Conservation (phyloP, 2,888 invertebrate species). For the Spicauda simplicius region DNA sequence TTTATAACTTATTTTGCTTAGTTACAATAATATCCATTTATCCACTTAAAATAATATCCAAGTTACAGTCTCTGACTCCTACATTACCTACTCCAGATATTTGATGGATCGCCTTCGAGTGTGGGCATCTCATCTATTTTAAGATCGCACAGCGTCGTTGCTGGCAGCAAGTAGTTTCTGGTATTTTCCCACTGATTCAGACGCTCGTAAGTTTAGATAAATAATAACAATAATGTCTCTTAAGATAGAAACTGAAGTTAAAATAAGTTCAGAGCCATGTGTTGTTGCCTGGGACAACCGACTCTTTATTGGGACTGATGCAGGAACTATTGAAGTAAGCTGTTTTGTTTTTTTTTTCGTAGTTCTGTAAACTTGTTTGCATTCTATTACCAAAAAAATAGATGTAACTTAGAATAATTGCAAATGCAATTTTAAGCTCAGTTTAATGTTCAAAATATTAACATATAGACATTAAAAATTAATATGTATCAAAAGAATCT, state of each 20-base stretch:
- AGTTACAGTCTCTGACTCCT: neutral
- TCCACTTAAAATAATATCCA: neutral
- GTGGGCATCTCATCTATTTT: constrained; percentile 38
- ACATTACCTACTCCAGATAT: constrained; percentile 4
- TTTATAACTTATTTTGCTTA: no score
- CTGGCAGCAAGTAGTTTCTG: constrained; percentile 47
- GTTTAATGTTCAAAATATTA: no score
- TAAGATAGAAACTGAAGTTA: constrained; percentile 61
- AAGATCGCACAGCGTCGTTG: constrained; percentile 16
- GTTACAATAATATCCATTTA: no score
- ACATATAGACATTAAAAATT: no score
- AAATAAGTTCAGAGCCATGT: constrained; percentile 70
- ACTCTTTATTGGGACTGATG: constrained; percentile 70
- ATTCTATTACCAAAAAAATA: no score
- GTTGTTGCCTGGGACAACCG: constrained; percentile 66
- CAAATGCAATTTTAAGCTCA: no score
- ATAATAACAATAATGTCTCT: constrained; percentile 54
- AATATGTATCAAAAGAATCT: no score
- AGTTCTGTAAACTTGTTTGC: neutral
- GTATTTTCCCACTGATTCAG: constrained; percentile 44
- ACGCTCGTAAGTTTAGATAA: constrained; percentile 42
- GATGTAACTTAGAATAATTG: no score
- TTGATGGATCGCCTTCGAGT: constrained; percentile 22
- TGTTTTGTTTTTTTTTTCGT: constrained; percentile 10
- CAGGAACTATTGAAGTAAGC: constrained; percentile 71